These are phyloP conservation scores for Chelonoidis abingdonii DNA, from an alignment of 2,113 vertebrate genomes.

Conservation along the genomic window DNA sequence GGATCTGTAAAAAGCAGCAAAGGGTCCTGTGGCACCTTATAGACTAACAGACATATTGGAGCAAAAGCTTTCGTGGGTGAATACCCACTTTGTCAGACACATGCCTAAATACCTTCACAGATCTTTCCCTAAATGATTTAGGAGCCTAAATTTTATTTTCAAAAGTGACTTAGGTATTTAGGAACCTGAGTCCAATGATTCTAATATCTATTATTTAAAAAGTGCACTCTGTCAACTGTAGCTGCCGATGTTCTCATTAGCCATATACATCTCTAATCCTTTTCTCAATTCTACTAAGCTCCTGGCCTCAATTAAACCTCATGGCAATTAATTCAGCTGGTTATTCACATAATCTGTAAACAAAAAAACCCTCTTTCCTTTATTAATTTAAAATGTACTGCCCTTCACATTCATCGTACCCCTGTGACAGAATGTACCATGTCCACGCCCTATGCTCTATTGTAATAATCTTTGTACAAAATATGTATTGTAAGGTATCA, in stretches of 20 bases:
- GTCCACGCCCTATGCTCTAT: background rate
- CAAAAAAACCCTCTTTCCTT: rapidly evolving
- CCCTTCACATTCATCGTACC: background rate
- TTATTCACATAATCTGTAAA: background rate
- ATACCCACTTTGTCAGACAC: too few relatives aligned
- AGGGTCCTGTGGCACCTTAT: too few relatives aligned
- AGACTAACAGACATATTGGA: too few relatives aligned
- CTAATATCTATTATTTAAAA: rapidly evolving
- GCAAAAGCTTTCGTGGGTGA: too few relatives aligned
- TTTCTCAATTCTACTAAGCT: background rate
- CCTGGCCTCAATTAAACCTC: background rate
- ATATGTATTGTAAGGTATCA: background rate
- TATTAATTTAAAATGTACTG: background rate
- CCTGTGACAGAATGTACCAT: background rate
- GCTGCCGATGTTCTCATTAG: rapidly evolving
- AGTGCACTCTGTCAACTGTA: background rate
- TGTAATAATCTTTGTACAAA: background rate
- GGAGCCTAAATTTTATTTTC: background rate
- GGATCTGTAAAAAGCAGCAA: too few relatives aligned
- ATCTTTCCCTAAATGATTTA: background rate
- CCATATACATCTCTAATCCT: rapidly evolving
- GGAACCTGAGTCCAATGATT: background rate
- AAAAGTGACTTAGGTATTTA: background rate
- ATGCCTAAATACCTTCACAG: background rate
- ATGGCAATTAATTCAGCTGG: background rate